Evolutionary conservation across 2,797 vertebrate genomes (phyloP).

Genomic region (Helostoma temminkii): DNA sequence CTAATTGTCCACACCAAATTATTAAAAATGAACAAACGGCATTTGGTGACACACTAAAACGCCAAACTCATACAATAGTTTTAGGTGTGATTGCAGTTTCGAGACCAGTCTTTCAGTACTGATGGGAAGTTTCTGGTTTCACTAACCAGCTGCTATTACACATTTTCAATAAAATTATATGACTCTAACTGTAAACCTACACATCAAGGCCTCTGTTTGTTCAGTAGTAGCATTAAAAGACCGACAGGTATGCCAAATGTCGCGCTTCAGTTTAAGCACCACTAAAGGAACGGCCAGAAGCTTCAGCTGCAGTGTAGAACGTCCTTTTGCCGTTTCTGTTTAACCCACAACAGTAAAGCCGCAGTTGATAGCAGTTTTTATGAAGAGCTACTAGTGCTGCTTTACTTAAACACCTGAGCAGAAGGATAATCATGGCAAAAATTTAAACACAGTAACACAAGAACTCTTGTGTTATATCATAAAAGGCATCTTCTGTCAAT

Average conservation of each 20-base stretch:
- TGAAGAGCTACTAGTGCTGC: neutral
- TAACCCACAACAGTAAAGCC: too few relatives aligned
- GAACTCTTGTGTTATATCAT: neutral
- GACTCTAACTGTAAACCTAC: conserved; percentile 21
- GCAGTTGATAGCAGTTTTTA: too few relatives aligned
- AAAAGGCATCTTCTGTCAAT: neutral
- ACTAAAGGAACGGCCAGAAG: too few relatives aligned
- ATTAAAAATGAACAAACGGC: neutral
- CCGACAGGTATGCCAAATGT: neutral
- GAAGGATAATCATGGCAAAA: neutral
- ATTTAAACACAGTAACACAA: neutral
- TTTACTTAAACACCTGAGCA: neutral
- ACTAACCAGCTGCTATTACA: neutral
- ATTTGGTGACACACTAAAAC: neutral
- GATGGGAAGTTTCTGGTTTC: neutral
- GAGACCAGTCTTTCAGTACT: neutral
- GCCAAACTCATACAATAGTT: neutral
- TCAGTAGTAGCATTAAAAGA: neutral
- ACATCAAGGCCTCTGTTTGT: conserved; percentile 1
- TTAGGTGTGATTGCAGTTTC: neutral
- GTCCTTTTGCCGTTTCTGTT: too few relatives aligned
- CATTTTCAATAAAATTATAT: conserved; percentile 3
- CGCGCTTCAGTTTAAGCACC: too few relatives aligned
- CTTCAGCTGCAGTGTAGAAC: too few relatives aligned
- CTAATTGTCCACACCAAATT: neutral